These are phyloP conservation scores for Lampropteryx suffumata DNA, from an alignment of 2,888 invertebrate species.

Conservation along the genomic window DNA sequence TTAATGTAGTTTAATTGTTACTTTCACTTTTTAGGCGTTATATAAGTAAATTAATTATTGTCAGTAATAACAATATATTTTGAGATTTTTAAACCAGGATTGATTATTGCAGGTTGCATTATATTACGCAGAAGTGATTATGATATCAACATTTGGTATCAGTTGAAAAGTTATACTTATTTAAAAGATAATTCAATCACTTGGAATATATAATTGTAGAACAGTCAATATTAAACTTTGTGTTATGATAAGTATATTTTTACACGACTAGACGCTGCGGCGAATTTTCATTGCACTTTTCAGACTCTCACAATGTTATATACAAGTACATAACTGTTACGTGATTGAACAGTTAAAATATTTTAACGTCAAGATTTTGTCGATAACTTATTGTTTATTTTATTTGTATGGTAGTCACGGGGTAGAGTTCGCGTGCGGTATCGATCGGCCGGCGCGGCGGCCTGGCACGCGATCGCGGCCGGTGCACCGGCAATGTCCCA, in stretches of 20 bases:
- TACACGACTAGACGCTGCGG: too few relatives aligned
- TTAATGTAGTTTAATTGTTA: conserved; percentile 3
- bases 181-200: background rate
- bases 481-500: conserved; percentile 59
- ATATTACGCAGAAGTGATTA: background rate
- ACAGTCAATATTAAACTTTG: too few relatives aligned
- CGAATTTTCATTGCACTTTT: too few relatives aligned
- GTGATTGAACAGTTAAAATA: background rate
- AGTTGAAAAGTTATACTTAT: background rate
- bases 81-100: background rate
- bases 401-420: conserved; percentile 52
- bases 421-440: conserved; percentile 72
- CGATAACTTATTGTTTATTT: conserved; percentile 38
- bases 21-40: conserved; percentile 1
- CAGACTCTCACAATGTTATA: too few relatives aligned
- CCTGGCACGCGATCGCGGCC: conserved; percentile 71
- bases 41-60: background rate
- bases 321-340: too few relatives aligned
- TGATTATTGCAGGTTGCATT: background rate
- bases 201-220: too few relatives aligned
- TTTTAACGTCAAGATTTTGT: conserved; percentile 1
- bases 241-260: too few relatives aligned
- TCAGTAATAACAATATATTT: background rate
- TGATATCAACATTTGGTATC: background rate
- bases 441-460: conserved; percentile 63